phyloP scores from a whole-genome alignment of 2,113 vertebrate genomes.

The Shinisaurus crocodilurus region DNA sequence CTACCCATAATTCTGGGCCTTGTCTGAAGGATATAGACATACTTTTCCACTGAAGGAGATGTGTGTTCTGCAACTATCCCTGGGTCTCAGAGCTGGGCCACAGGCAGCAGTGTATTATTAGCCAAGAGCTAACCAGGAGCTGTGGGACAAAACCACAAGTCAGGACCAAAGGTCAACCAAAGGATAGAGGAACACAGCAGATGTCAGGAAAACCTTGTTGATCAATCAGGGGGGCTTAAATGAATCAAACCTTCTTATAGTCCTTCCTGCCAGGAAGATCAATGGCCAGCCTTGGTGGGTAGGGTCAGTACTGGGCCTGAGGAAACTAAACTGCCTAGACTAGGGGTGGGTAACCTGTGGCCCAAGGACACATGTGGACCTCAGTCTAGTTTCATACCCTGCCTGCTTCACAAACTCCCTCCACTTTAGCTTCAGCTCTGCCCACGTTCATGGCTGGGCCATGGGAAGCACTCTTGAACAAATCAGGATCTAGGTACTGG shows the following conservation, averaged over 20 bases:
- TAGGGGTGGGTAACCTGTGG: background rate
- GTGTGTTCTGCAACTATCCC: background rate
- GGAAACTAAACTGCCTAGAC: background rate
- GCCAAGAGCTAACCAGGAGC: background rate
- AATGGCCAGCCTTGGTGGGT: background rate
- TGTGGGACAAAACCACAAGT: background rate
- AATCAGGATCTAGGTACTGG: background rate
- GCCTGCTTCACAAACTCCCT: too few relatives aligned
- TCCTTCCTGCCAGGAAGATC: background rate
- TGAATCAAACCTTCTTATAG: background rate
- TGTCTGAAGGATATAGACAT: background rate
- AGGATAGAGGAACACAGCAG: background rate
- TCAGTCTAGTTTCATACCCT: too few relatives aligned
- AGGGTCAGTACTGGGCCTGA: background rate
- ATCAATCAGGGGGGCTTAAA: background rate
- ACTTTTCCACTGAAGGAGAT: background rate
- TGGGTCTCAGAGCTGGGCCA: background rate
- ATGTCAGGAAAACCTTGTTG: background rate
- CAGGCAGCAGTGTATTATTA: background rate
- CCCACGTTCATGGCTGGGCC: too few relatives aligned
- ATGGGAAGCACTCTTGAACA: background rate
- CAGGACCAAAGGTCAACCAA: background rate
- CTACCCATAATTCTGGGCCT: background rate
- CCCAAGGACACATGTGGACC: too few relatives aligned
- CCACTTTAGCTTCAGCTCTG: too few relatives aligned